Conservation (phyloP, 2,888 invertebrate species). For the Protodeltote pygarga region DNA sequence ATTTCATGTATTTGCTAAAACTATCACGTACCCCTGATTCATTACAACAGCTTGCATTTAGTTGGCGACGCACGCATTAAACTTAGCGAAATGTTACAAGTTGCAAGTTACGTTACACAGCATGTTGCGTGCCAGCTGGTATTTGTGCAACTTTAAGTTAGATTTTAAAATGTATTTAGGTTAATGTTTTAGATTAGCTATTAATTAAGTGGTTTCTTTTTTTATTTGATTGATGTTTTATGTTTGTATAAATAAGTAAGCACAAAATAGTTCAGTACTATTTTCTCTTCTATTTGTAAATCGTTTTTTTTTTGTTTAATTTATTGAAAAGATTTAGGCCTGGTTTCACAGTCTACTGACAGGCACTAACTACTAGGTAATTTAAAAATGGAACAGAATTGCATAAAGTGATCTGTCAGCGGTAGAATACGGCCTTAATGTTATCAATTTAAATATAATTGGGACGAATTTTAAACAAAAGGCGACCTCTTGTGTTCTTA, state of each 20-base stretch:
- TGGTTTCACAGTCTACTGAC: too few species aligned
- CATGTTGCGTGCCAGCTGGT: slow-evolving; percentile 26
- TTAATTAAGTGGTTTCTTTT: not conserved
- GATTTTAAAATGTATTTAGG: slow-evolving; percentile 8
- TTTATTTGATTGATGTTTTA: not conserved
- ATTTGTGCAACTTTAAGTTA: slow-evolving; percentile 7
- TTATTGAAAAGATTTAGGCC: too few species aligned
- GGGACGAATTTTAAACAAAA: too few species aligned
- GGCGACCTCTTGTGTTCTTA: too few species aligned
- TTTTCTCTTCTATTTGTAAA: too few species aligned
- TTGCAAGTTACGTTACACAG: slow-evolving; percentile 33
- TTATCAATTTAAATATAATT: too few species aligned
- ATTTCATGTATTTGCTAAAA: slow-evolving; percentile 19
- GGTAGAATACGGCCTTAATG: too few species aligned
- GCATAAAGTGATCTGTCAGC: too few species aligned
- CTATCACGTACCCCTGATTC: slow-evolving; percentile 28
- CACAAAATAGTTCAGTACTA: too few species aligned
- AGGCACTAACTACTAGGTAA: too few species aligned
- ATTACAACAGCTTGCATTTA: slow-evolving; percentile 32
- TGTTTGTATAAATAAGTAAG: not conserved
- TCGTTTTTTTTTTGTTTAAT: too few species aligned
- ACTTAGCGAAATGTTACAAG: slow-evolving; percentile 34
- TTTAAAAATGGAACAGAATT: too few species aligned
- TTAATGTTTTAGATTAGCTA: not conserved
- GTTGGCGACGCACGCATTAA: slow-evolving; percentile 35